Percentiles rank a stretch among this genome's conserved stretches.
phyloP scores from a whole-genome alignment of 2,797 vertebrate genomes.

The Brachymystax lenok region DNA sequence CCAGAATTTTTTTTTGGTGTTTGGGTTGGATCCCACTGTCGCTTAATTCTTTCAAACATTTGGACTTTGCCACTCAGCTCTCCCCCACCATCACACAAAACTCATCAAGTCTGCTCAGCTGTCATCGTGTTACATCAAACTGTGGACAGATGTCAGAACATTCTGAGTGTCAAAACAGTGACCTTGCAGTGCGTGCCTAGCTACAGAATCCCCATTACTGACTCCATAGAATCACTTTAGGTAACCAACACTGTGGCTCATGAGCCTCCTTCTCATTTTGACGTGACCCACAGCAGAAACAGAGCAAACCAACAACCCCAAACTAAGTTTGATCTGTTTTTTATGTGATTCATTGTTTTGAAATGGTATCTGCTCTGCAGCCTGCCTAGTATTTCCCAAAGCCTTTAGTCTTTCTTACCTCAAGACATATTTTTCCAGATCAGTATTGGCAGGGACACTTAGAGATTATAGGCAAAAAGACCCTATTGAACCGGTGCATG shows the following conservation, averaged over 20 bases:
- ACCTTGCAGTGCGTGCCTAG: constrained; percentile 25
- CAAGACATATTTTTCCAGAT: background rate
- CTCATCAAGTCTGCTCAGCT: constrained; percentile 31
- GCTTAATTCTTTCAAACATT: constrained; percentile 34
- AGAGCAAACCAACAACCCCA: constrained; percentile 12
- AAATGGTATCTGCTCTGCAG: no score
- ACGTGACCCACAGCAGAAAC: constrained; percentile 10
- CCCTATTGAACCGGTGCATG: background rate
- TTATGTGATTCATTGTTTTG: no score
- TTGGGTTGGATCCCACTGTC: constrained; percentile 27
- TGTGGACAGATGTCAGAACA: constrained; percentile 34
- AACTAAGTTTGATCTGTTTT: no score
- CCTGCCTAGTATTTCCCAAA: no score
- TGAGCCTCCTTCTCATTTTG: background rate
- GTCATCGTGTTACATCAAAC: constrained; percentile 46
- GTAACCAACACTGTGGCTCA: constrained; percentile 11
- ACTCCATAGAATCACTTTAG: background rate
- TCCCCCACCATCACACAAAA: constrained; percentile 41
- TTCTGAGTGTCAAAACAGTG: constrained; percentile 29
- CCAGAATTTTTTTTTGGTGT: constrained; percentile 1
- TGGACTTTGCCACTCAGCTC: constrained; percentile 13
- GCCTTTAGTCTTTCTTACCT: background rate
- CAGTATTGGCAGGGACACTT: background rate
- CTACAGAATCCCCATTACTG: constrained; percentile 30
- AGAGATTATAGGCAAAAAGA: background rate